Conservation (phyloP, 2,797 vertebrate species). For the Balearica regulorum region DNA sequence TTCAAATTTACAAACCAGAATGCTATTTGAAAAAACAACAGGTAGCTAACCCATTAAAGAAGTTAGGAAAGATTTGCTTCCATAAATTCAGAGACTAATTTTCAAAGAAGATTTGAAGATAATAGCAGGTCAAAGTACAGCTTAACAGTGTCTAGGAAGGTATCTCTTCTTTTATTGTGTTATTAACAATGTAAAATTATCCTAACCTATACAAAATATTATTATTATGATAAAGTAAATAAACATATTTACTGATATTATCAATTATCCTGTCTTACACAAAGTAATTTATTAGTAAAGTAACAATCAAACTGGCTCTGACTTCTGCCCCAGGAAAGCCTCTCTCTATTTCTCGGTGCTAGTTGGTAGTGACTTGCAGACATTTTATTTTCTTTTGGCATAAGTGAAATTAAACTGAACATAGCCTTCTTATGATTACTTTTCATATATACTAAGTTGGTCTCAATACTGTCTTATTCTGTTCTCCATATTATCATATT, state of each 20-base stretch:
- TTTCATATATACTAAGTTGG: neutral
- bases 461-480: neutral
- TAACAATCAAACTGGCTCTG: neutral
- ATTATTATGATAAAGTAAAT: neutral
- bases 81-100: neutral
- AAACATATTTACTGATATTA: neutral
- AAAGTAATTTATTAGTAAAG: neutral
- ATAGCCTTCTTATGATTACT: neutral
- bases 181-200: neutral
- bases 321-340: neutral
- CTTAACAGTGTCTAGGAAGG: neutral
- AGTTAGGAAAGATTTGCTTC: neutral
- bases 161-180: neutral
- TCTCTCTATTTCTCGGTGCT: neutral
- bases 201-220: neutral
- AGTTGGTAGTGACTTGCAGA: neutral
- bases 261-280: neutral
- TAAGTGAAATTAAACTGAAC: neutral
- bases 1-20: neutral
- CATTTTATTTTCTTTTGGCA: neutral
- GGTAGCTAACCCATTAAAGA: neutral
- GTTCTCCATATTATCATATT: neutral
- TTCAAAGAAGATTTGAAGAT: neutral
- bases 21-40: neutral
- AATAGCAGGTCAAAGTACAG: neutral